These are phyloP conservation scores for Ceratina calcarata DNA, from an alignment of 1,140 invertebrate species.

Conservation along the genomic window DNA sequence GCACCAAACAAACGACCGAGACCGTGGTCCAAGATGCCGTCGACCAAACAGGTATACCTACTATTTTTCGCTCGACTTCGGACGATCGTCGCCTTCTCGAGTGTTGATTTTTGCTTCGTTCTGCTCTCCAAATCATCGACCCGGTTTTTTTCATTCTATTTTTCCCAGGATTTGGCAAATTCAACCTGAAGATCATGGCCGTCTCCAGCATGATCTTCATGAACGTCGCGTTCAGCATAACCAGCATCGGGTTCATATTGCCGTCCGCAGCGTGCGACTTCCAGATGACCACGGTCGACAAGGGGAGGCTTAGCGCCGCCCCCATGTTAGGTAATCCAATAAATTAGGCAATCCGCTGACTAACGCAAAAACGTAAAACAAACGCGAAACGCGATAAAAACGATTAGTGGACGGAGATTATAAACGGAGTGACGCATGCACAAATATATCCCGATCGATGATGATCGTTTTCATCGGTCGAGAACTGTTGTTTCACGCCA, in stretches of 20 bases:
- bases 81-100: not conserved
- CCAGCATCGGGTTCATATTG: slow-evolving; percentile 80
- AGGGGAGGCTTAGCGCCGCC: slow-evolving; percentile 79
- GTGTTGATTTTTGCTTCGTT: not conserved
- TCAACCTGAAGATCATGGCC: slow-evolving; percentile 80
- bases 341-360: not conserved
- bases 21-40: slow-evolving; percentile 60
- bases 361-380: too few relatives aligned
- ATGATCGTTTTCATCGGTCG: too few relatives aligned
- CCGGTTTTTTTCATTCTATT: not conserved
- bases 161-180: slow-evolving; percentile 80
- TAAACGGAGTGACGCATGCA: too few relatives aligned
- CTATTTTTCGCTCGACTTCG: not conserved
- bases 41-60: slow-evolving; percentile 59
- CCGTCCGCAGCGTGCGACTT: slow-evolving; percentile 83
- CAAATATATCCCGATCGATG: too few relatives aligned
- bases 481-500: too few relatives aligned
- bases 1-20: slow-evolving; percentile 49
- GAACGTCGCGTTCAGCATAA: slow-evolving; percentile 78
- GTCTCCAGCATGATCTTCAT: slow-evolving; percentile 81
- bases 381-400: too few relatives aligned
- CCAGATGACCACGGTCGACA: slow-evolving; percentile 80
- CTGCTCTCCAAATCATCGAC: too few relatives aligned
- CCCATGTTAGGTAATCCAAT: slow-evolving; percentile 73
- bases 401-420: too few relatives aligned